These are phyloP conservation scores for Channa maculata DNA, from an alignment of 2,113 vertebrate species.

Conservation along the genomic window DNA sequence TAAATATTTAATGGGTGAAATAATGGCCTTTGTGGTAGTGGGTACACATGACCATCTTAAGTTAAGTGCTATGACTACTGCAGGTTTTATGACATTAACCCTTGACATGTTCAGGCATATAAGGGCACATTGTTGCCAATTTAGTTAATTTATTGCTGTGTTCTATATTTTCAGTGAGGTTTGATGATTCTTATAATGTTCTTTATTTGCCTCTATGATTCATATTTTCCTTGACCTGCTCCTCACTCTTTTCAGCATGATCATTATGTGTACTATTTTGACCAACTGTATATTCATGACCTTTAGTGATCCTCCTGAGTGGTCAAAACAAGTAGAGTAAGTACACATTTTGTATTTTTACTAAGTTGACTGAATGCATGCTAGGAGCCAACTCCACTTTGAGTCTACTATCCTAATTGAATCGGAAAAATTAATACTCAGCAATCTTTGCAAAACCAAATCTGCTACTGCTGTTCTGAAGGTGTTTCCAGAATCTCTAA, in stretches of 20 bases:
- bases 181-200: neutral
- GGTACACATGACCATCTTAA: slow-evolving; percentile 29
- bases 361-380: neutral
- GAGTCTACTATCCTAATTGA: neutral
- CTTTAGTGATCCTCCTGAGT: slow-evolving; percentile 98
- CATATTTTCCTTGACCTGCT: slow-evolving; percentile 79
- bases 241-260: slow-evolving; percentile 98
- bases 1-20: slow-evolving; percentile 65
- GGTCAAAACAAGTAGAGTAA: slow-evolving; percentile 99
- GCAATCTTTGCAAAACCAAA: neutral
- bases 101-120: slow-evolving; percentile 1
- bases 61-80: slow-evolving; percentile 46
- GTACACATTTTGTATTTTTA: slow-evolving; percentile 64
- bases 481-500: too few relatives aligned
- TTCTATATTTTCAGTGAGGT: neutral
- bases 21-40: slow-evolving; percentile 49
- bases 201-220: neutral
- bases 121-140: neutral
- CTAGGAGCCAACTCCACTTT: neutral
- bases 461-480: too few relatives aligned
- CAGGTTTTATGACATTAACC: slow-evolving; percentile 31
- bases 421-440: neutral
- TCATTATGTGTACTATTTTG: slow-evolving; percentile 99
- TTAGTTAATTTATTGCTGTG: neutral
- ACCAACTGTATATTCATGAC: slow-evolving; percentile 99